Evolutionary conservation across 2,113 vertebrate species (phyloP).

Genomic region (Narcine bancroftii): DNA sequence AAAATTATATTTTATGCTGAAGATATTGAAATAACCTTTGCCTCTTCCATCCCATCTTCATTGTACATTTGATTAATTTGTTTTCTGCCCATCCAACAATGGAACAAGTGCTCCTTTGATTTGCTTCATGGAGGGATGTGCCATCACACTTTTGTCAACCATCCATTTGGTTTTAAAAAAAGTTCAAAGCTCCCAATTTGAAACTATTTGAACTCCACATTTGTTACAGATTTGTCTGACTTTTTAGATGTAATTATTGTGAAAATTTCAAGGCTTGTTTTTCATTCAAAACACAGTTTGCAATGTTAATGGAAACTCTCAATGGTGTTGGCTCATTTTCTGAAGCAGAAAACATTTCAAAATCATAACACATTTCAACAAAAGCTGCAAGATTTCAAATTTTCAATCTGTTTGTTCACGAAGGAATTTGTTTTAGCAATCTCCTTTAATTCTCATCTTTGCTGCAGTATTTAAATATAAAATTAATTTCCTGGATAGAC

Average conservation of each 20-base stretch:
- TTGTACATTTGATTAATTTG: slow-evolving; percentile 19
- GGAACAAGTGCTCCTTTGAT: slow-evolving; percentile 25
- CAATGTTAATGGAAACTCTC: not conserved
- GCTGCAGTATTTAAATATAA: not conserved
- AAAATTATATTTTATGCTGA: slow-evolving; percentile 5
- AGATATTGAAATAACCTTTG: slow-evolving; percentile 6
- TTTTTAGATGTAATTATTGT: not conserved
- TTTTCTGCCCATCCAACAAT: slow-evolving; percentile 29
- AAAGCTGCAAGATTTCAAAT: not conserved
- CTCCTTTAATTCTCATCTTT: not conserved
- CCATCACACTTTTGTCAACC: not conserved
- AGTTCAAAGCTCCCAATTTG: not conserved
- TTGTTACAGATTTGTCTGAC: not conserved
- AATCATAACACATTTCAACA: not conserved
- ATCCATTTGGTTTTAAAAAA: not conserved
- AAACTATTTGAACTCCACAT: not conserved
- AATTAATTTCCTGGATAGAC: too few species aligned
- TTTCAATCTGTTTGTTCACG: not conserved
- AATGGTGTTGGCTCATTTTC: not conserved
- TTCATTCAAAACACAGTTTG: not conserved
- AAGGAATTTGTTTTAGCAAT: not conserved
- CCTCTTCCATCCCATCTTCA: slow-evolving; percentile 18
- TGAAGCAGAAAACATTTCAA: not conserved
- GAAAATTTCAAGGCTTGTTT: not conserved
- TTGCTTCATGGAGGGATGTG: slow-evolving; percentile 17